Percentiles rank a stretch among this genome's conserved stretches.
Evolutionary conservation across 2,797 vertebrate genomes (phyloP).

Genomic region (Eospalax fontanierii): DNA sequence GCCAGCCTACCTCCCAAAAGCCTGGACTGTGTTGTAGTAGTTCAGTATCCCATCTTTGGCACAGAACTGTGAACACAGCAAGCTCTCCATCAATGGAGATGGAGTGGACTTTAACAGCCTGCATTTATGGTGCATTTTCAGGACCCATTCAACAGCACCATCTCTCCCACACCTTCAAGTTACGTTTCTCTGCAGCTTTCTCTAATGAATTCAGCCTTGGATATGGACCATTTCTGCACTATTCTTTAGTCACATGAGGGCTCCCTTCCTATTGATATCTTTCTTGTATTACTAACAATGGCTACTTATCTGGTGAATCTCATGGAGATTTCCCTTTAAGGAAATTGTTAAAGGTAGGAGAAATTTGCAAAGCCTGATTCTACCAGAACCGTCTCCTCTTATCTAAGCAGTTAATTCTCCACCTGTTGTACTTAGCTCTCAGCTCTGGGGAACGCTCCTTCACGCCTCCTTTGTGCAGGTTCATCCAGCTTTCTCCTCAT

Average conservation of each 20-base stretch:
- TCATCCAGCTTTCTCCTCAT: conserved; percentile 42
- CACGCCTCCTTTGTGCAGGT: conserved; percentile 41
- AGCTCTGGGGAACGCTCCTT: background rate
- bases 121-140: background rate
- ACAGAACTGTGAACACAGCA: conserved; percentile 44
- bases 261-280: conserved; percentile 69
- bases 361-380: conserved; percentile 32
- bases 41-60: background rate
- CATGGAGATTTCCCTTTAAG: conserved; percentile 62
- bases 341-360: conserved; percentile 54
- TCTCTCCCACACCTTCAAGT: background rate
- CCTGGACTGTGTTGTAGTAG: background rate
- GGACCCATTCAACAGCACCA: background rate
- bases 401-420: conserved; percentile 26
- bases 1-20: background rate
- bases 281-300: conserved; percentile 67
- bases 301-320: conserved; percentile 33
- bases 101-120: conserved; percentile 48
- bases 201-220: conserved; percentile 69
- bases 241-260: conserved; percentile 3
- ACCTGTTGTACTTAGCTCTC: conserved; percentile 46
- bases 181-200: conserved; percentile 29
- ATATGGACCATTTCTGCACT: conserved; percentile 3
- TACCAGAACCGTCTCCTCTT: background rate
- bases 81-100: conserved; percentile 19